Conservation (phyloP, 2,888 invertebrate species). For the Caenorhabditis parvicauda region DNA sequence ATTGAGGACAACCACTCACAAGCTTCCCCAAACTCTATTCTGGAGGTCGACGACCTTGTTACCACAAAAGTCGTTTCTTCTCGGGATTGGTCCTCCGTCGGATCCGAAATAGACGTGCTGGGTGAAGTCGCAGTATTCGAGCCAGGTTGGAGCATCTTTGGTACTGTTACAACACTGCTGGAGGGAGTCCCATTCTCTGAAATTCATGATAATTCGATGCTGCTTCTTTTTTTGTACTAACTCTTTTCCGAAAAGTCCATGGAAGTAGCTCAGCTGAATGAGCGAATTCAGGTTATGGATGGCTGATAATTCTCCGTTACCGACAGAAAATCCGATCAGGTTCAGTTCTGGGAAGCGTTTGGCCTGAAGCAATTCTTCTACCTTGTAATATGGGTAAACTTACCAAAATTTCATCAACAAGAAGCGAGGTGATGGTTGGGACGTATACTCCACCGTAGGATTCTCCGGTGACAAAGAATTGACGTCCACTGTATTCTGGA, state of each 20-base stretch:
- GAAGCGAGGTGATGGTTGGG: slow-evolving; percentile 39
- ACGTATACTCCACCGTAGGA: slow-evolving; percentile 45
- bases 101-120: slow-evolving; percentile 31
- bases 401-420: slow-evolving; percentile 44
- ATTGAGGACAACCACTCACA: slow-evolving; percentile 1
- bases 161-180: slow-evolving; percentile 35
- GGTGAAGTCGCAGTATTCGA: slow-evolving; percentile 46
- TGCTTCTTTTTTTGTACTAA: slow-evolving; percentile 2
- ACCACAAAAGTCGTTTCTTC: slow-evolving; percentile 28
- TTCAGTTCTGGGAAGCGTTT: slow-evolving; percentile 44
- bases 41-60: slow-evolving; percentile 30
- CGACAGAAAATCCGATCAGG: slow-evolving; percentile 51
- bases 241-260: slow-evolving; percentile 43
- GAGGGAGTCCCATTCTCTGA: slow-evolving; percentile 38
- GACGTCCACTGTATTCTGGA: slow-evolving; percentile 64
- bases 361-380: slow-evolving; percentile 13
- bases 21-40: slow-evolving; percentile 28
- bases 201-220: neutral
- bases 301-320: slow-evolving; percentile 49
- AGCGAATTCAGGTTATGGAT: slow-evolving; percentile 44
- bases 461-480: slow-evolving; percentile 62
- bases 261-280: slow-evolving; percentile 43
- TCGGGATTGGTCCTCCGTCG: slow-evolving; percentile 30
- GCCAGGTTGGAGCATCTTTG: slow-evolving; percentile 28
- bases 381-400: neutral